Evolutionary conservation across 2,113 vertebrate genomes (phyloP).

Genomic region (Pseudorhombus dupliciocellatus): DNA sequence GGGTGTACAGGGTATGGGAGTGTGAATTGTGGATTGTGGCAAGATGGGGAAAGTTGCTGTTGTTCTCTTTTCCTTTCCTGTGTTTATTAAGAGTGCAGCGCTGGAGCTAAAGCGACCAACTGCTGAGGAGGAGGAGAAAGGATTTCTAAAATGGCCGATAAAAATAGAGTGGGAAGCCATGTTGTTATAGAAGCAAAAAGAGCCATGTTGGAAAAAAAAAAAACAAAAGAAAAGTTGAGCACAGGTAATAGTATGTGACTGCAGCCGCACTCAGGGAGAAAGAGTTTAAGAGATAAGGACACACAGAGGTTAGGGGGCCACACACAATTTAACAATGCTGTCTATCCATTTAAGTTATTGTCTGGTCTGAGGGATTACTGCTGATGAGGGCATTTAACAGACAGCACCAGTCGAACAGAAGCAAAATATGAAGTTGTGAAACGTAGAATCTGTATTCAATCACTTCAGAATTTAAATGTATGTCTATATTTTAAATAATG

Average conservation of each 20-base stretch:
- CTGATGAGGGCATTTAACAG: no score
- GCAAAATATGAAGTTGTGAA: no score
- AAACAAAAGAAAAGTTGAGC: not conserved
- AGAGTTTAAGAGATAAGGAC: not conserved
- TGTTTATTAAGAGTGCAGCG: constrained; percentile 33
- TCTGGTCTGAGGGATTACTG: not conserved
- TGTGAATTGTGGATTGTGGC: constrained; percentile 11
- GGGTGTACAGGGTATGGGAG: constrained; percentile 12
- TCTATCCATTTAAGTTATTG: not conserved
- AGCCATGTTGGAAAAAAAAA: constrained; percentile 18
- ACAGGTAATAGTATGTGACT: not conserved
- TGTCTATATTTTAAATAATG: no score
- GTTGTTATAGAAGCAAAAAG: constrained; percentile 43
- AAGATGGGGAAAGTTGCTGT: constrained; percentile 23
- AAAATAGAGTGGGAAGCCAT: constrained; percentile 53
- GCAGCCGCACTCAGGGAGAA: not conserved
- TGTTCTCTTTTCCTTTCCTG: not conserved
- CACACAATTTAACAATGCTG: no score
- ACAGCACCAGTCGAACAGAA: no score
- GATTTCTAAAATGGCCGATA: constrained; percentile 69
- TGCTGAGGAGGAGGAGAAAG: constrained; percentile 33
- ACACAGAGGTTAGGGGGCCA: no score
- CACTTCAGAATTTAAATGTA: no score
- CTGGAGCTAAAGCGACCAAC: constrained; percentile 11
- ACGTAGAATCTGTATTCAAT: no score